Evolutionary conservation across 2,888 invertebrate species (phyloP), one percentile per base, ranked within the genome.

Genomic region (Platycnemis pennipes): DNA sequence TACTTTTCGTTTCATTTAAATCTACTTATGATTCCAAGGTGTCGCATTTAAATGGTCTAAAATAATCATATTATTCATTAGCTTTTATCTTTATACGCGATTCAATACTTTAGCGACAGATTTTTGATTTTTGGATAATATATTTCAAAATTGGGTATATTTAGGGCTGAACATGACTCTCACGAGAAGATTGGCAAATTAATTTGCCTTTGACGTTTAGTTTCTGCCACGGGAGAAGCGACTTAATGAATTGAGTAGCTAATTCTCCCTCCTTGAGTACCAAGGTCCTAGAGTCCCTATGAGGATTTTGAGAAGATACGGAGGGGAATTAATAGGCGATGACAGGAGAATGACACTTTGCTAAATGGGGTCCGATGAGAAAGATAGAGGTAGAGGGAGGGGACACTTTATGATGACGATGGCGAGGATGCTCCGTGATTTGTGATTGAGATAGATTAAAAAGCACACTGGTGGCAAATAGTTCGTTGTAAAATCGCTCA

Each of bases 241-340:
- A 8, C 0, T 37, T 37, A 37, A 77, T 37, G 77, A 16, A 77
- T 77, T 31, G 37, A 77, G 31, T 13, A 37, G 11, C 37, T 37
- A 37, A 37, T 77, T 77, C 37, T 16, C 37, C 37, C 31, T 8
- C 31, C 31, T 77, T 37, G 13, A 77, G 37, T 37, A 77, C 77
- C 4, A 37, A 37, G 77, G 11, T 37, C 11, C 31, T 31, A n/a
- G n/a, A n/a, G n/a, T n/a, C n/a, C 31, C 31, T 37, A 37, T 16
- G 16, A 77, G 77, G 77, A 77, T 77, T 37, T 77, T 77, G 77
- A n/a, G 77, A 16, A 11, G 77, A 77, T 77, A 37, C 77, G 77
- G 37, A 77, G 11, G 63, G 16, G n/a, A 37, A 8, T 77, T 77
- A 77, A 77, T 77, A 11, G 77, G 31, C 77, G 11, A n/a, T 77